These are phyloP conservation scores for Onychomys torridus DNA, from an alignment of 2,797 vertebrate genomes.

Conservation along the genomic window DNA sequence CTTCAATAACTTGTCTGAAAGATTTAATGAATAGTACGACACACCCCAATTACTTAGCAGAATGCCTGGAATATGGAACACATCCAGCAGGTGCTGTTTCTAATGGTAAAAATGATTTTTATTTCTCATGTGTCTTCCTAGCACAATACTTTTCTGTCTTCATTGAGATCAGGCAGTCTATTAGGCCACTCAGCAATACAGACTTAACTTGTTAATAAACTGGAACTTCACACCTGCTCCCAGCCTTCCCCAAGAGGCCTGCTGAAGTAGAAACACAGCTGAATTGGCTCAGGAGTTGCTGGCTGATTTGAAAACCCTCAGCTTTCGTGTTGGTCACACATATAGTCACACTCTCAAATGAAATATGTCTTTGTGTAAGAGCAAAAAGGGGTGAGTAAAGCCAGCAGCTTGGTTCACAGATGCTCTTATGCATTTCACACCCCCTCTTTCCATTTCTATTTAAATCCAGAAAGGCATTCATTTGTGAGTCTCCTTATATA, in stretches of 20 bases:
- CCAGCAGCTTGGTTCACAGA: conserved; percentile 50
- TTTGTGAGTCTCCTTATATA: not conserved
- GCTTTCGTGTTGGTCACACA: conserved; percentile 67
- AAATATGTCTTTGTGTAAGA: conserved; percentile 75
- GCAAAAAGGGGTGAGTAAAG: conserved; percentile 32
- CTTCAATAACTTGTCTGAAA: conserved; percentile 26
- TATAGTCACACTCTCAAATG: conserved; percentile 61
- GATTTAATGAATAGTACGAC: not conserved
- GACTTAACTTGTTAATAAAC: conserved; percentile 80
- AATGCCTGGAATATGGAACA: not conserved
- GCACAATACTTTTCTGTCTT: conserved; percentile 45
- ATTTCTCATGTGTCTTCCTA: conserved; percentile 28
- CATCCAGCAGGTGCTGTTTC: conserved; percentile 5
- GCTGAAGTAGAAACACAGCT: conserved; percentile 67
- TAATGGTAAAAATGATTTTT: conserved; percentile 26
- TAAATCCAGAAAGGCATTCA: conserved; percentile 37
- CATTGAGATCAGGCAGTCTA: conserved; percentile 48
- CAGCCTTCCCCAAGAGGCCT: conserved; percentile 51
- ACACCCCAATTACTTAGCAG: not conserved
- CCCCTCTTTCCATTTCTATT: conserved; percentile 32
- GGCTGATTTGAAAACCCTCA: conserved; percentile 66
- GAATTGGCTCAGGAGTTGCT: conserved; percentile 29
- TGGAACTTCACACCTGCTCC: conserved; percentile 77
- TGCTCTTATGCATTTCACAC: not conserved
- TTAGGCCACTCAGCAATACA: conserved; percentile 43